Percentiles rank a stretch among this genome's conserved stretches.
Conservation (phyloP, 2,888 invertebrate genomes). For the Xanthia icteritia region DNA sequence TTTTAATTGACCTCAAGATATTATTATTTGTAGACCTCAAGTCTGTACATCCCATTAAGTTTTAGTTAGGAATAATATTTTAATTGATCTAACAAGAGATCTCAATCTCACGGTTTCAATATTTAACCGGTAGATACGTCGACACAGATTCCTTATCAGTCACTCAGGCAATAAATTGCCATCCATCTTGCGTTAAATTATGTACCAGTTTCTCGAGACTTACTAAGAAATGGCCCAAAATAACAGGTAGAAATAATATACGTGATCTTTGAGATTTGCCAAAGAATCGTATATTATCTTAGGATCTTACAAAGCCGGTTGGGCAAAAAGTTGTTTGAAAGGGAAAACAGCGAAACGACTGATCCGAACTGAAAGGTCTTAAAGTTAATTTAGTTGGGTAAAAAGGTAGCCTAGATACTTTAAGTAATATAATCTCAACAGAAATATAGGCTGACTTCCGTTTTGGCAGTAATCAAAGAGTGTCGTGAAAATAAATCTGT, state of each 20-base stretch:
- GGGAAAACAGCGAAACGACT: background rate
- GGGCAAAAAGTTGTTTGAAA: conserved; percentile 12
- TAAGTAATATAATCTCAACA: background rate
- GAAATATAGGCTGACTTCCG: background rate
- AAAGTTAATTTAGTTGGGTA: conserved; percentile 6
- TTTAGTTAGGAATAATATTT: background rate
- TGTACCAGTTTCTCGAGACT: background rate
- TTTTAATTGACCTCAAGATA: background rate
- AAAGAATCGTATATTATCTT: conserved; percentile 18
- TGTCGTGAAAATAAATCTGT: background rate
- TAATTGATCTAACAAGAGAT: conserved; percentile 1
- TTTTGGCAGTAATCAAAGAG: background rate
- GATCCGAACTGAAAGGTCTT: background rate
- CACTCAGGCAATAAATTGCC: conserved; percentile 25
- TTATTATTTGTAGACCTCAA: background rate
- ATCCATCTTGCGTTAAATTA: conserved; percentile 15
- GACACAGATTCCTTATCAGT: conserved; percentile 54
- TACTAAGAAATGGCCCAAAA: background rate
- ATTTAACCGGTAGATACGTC: conserved; percentile 42
- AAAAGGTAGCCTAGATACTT: background rate
- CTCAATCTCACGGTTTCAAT: conserved; percentile 38
- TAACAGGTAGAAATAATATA: conserved; percentile 7
- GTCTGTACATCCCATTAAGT: background rate
- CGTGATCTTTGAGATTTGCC: conserved; percentile 8
- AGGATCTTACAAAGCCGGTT: conserved; percentile 11